phyloP scores from a whole-genome alignment of 2,888 invertebrate species.

The Pristionchus maxplancki region DNA sequence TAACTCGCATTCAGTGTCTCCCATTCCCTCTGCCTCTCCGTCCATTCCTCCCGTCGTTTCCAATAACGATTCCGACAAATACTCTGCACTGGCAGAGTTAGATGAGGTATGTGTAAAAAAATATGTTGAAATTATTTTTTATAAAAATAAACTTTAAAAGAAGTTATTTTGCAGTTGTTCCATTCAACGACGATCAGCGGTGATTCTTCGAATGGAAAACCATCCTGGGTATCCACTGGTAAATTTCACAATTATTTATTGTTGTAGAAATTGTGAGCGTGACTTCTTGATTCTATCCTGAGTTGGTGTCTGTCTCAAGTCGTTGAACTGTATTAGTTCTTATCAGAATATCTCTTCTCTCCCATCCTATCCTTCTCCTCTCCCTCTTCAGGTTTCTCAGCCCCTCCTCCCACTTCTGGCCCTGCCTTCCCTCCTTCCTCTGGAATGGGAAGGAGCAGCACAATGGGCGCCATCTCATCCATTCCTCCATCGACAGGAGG shows the following conservation, averaged over 20 bases:
- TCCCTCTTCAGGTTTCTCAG: conserved; percentile 38
- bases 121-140: neutral
- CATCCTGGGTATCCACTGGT: conserved; percentile 45
- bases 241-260: neutral
- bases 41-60: neutral
- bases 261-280: neutral
- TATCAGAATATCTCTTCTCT: neutral
- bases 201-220: conserved; percentile 43
- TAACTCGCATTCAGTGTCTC: neutral
- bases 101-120: conserved; percentile 56
- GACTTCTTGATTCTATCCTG: neutral
- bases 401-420: conserved; percentile 11
- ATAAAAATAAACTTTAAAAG: neutral
- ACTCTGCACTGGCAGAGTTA: conserved; percentile 59
- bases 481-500: neutral
- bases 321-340: neutral
- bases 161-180: conserved; percentile 47
- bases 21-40: neutral
- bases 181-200: conserved; percentile 26
- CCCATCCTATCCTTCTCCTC: neutral
- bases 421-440: neutral
- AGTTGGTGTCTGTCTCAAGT: conserved; percentile 1
- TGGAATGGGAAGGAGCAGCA: conserved; percentile 41
- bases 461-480: conserved; percentile 42
- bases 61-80: conserved; percentile 55